Evolutionary conservation across 1,140 invertebrate species (phyloP), one percentile per base, ranked within the genome.

Genomic region (Panagrolaimus sp.): DNA sequence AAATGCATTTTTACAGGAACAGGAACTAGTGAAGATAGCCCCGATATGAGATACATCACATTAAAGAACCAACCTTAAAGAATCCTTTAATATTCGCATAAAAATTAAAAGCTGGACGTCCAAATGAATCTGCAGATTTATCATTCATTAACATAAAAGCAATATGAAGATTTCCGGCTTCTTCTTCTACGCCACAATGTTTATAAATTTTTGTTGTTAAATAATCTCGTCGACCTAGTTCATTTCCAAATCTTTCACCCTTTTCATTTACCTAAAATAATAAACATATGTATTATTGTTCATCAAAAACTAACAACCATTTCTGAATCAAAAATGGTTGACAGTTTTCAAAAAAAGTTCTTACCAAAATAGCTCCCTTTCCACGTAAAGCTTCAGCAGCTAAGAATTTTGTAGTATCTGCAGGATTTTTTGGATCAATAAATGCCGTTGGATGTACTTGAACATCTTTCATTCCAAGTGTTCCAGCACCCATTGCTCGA

Each of bases 351-450:
- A 13, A 9, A 63, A 20, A 5, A n/a, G n/a, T n/a, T 48, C 67
- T 53, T 44, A 83, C 73, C 63, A 83, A 67, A 63, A 84, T 74
- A 31, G 81, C 82, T 9, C 82, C 82, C 69, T 83, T 84, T 27
- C 82, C 82, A 16, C 82, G 65, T 25, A 83, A 68, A 14, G 83
- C 82, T 70, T 83, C 82, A 25, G 82, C 83, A 9, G 82, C 82
- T 20, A 83, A 67, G 62, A 83, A 83, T 66, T 83, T 84, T 3
- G 82, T 83, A 42, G 53, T 57, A 11, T 68, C 77, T 4, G 62
- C 66, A 9, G 82, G 79, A 31, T 79, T 62, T n/a, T 75, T 74
- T n/a, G 82, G 83, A 53, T 83, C 83, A 46, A 83, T 65, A 64
- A 83, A 83, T 9, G 82, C 78, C n/a, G 79, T 81, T 25, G 81